These are phyloP conservation scores for Tretioscincus oriximinensis DNA, from an alignment of 2,113 vertebrate genomes.

Conservation along the genomic window DNA sequence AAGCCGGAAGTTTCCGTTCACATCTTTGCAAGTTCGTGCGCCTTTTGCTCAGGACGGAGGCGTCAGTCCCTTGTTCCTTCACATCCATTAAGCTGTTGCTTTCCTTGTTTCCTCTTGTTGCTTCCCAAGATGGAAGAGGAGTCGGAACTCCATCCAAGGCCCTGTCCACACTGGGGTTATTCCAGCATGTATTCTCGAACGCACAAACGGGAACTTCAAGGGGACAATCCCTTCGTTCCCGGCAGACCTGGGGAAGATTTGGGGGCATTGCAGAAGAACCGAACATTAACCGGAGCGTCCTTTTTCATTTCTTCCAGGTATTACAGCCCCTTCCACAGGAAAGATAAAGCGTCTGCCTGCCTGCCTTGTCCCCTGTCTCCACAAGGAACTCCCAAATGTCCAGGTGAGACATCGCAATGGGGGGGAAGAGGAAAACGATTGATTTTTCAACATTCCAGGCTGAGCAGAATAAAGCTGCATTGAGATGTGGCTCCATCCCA, in stretches of 20 bases:
- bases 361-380: constrained; percentile 59
- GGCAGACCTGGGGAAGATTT: background rate
- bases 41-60: no score
- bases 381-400: constrained; percentile 51
- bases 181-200: no score
- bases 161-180: no score
- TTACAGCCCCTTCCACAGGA: constrained; percentile 47
- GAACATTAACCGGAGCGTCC: background rate
- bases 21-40: no score
- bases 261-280: background rate
- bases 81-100: no score
- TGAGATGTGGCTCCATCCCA: no score
- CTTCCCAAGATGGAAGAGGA: no score
- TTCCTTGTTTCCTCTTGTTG: no score
- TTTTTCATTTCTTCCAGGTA: constrained; percentile 58
- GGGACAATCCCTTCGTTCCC: background rate
- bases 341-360: constrained; percentile 49
- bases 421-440: fast-evolving
- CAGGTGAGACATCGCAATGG: constrained; percentile 36
- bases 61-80: no score
- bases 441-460: background rate
- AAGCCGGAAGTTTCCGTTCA: no score
- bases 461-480: background rate
- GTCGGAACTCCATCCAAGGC: no score
- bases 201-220: no score